Evolutionary conservation across 1,140 invertebrate genomes (phyloP), one percentile per base, ranked within the genome.

Genomic region (Lysiphlebus fabarum): DNA sequence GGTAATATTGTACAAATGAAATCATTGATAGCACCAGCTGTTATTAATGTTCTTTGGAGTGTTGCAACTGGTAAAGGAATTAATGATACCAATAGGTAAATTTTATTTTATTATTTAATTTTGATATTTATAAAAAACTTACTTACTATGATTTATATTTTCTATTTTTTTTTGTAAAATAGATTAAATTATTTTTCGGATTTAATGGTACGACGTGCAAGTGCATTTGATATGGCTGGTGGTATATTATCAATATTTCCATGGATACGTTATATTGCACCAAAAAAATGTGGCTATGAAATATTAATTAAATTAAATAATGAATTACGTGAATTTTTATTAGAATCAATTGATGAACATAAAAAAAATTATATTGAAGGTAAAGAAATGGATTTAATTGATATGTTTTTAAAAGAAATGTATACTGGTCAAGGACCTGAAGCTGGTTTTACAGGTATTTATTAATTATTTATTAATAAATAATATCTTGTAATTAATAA

Each of bases 11-110:
- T 76, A 58, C 62, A 0, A 69, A 80, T 65, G 62, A 73, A 61
- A 62, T 71, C 73, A 1, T 66, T 82, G 59, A 70, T 89, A 38
- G 80, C 83, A 1, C 78, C 82, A 14, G 82, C 83, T 11, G 85
- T 90, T 0, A 80, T 92, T 60, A 92, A 91, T 69, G 85, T 90
- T 1, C 67, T 92, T 2, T 92, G 90, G 90, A 84, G 80, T 34
- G 77, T 90, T 40, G 81, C 85, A 1, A 85, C 87, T 7, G 92
- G 91, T 54, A 79, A 84, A 56, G 68, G 80, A 47, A 81, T 83
- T 10, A 64, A 68, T 5, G 72, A 71, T 6, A 64, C 63, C 6
- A 6, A 62, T 1, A 73, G 58, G 70, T 79, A 40, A 34, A 34
- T 12, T 14, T 43, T 44, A 6, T 36, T 10, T 1, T 17, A 33